Evolutionary conservation across 2,888 invertebrate genomes (phyloP), one percentile per base, ranked within the genome.

Genomic region (Synergus itoensis): DNA sequence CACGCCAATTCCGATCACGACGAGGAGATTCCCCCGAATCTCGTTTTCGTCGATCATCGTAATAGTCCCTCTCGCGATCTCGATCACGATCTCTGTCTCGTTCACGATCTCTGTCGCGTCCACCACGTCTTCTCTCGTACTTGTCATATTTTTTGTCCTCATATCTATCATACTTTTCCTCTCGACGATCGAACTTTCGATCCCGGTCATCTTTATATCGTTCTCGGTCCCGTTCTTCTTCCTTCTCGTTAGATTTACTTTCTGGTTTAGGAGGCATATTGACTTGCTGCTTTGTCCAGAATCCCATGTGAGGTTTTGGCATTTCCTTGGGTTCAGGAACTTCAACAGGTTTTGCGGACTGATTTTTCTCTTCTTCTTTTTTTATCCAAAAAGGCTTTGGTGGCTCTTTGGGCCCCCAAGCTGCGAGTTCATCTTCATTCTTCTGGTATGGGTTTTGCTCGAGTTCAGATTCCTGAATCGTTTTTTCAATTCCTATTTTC

Each of bases 301-400:
- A 92, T 36, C 92, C 92, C 92, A 92, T 92, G 57, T 92, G 92
- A 0, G 92, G 92, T 45, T 92, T 92, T 0, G 92, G 92, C 86
- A 92, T 90, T 53, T 92, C 92, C 8, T 92, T 92, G 0, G 89
- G 89, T 65, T 91, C 90, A 2, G 89, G 87, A 43, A 90, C 41
- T 21, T 88, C 87, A 4, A 88, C 86, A 4, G 78, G 62, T 64
- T 48, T 21, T 9, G 83, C 79, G 0, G 81, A 73, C 4, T 85
- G 86, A 7, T 84, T 79, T 40, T 87, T 88, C 0, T 90, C 89
- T 0, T 90, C 89, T 14, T 90, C 90, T 53, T 90, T 90, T 21
- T 89, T 90, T 5, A 89, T 87, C 90, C 90, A 90, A 60, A 90
- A 90, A 0, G 88, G 75, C 76, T 89, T 90, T 0, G 90, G 88